phyloP scores from a whole-genome alignment of 1,140 invertebrate species.

The Hetaerina americana region DNA sequence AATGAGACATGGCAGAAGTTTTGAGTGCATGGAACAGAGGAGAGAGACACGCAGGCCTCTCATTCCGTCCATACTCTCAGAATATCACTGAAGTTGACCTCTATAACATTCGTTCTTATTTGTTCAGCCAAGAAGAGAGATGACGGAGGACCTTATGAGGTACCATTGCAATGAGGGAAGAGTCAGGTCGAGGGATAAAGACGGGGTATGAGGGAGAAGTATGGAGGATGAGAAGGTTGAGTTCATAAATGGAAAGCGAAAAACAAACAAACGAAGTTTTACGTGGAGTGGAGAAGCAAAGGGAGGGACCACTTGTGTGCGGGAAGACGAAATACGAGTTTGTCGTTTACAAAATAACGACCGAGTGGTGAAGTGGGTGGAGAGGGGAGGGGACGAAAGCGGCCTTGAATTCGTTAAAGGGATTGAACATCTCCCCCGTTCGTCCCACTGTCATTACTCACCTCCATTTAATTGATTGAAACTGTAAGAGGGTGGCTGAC shows the following conservation, averaged over 20 bases:
- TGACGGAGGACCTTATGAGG: no score
- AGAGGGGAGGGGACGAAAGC: background rate
- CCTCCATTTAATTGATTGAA: slow-evolving; percentile 1
- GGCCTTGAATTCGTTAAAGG: background rate
- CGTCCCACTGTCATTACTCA: no score
- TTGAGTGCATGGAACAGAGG: no score
- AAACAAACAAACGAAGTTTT: background rate
- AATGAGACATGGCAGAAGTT: no score
- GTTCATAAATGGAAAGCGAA: background rate
- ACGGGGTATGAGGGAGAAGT: background rate
- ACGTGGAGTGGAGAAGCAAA: background rate
- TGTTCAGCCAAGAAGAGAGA: no score
- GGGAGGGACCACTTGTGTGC: background rate
- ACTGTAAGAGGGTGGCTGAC: no score
- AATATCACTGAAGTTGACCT: background rate
- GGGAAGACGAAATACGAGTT: background rate
- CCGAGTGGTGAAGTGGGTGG: no score
- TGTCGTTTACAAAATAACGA: no score
- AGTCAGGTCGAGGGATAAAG: no score
- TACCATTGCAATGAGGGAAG: no score
- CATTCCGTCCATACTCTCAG: background rate
- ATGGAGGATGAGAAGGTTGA: background rate
- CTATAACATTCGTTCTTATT: background rate
- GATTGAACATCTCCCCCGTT: background rate
- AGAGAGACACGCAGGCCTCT: background rate